These are phyloP conservation scores for Ptychadena robeensis DNA, from an alignment of 2,797 vertebrate species.

Conservation along the genomic window DNA sequence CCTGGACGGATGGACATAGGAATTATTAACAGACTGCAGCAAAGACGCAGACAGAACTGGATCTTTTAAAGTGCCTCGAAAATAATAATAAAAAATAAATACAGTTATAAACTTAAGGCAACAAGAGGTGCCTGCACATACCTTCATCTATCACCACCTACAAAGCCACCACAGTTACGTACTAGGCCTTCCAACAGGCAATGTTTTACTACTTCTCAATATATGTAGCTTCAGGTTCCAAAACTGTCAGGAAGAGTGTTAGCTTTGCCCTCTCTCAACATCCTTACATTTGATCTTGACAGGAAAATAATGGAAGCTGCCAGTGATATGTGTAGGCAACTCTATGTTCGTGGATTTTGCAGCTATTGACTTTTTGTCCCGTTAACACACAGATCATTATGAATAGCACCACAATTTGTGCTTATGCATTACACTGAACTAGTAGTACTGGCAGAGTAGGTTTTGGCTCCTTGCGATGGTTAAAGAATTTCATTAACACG, in stretches of 20 bases:
- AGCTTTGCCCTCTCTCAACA: neutral
- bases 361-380: no score
- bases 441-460: no score
- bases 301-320: neutral
- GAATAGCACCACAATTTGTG: no score
- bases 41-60: neutral
- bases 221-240: no score
- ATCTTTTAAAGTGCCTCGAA: neutral
- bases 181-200: neutral
- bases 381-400: no score
- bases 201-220: no score
- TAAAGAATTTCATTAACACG: no score
- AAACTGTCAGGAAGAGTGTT: neutral
- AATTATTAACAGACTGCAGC: neutral
- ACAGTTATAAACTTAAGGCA: neutral
- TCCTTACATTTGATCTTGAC: no score
- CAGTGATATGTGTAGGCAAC: neutral
- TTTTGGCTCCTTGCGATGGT: no score
- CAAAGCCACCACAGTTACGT: neutral
- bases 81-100: neutral
- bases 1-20: neutral
- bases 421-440: no score
- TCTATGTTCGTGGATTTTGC: neutral
- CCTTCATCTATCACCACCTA: neutral
- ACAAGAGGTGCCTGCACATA: neutral